A percentile compares a stretch with the other conserved stretches of the same genome.
These are phyloP conservation scores for Drosophila atripex DNA, from an alignment of 2,888 invertebrate genomes.

Conservation along the genomic window DNA sequence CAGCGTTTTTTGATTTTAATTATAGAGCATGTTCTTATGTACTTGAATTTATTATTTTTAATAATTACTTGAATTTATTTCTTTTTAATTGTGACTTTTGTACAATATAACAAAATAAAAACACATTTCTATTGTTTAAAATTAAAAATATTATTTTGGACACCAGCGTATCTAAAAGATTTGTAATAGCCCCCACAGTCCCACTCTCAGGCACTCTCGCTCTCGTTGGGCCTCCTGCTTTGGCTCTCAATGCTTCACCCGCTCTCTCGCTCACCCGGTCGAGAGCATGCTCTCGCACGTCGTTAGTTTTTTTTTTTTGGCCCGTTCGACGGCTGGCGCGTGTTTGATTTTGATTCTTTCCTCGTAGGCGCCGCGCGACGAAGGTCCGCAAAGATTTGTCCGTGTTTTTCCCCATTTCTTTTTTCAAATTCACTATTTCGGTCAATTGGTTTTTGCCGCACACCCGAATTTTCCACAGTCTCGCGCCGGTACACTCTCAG, in stretches of 20 bases:
- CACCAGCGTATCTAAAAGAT: slow-evolving; percentile 7
- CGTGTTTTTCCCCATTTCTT: slow-evolving; percentile 65
- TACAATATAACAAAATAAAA: too few species aligned
- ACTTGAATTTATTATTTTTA: not conserved
- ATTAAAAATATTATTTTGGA: not conserved
- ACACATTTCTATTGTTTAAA: too few species aligned
- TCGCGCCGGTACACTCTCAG: slow-evolving; percentile 3
- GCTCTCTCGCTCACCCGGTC: slow-evolving; percentile 16
- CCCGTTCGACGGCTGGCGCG: slow-evolving; percentile 51
- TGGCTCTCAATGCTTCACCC: slow-evolving; percentile 20
- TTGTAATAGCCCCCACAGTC: slow-evolving; percentile 23
- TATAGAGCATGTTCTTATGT: slow-evolving; percentile 5
- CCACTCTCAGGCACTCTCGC: slow-evolving; percentile 15
- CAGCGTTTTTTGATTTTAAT: slow-evolving; percentile 17
- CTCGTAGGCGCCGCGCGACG: slow-evolving; percentile 74
- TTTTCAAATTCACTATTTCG: slow-evolving; percentile 51
- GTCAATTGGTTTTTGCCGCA: slow-evolving; percentile 59
- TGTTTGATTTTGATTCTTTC: slow-evolving; percentile 76
- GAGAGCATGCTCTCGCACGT: slow-evolving; percentile 15
- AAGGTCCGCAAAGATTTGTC: slow-evolving; percentile 71
- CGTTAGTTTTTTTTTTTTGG: slow-evolving; percentile 56
- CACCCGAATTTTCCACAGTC: slow-evolving; percentile 49
- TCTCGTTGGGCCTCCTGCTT: slow-evolving; percentile 41
- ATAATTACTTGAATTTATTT: too few species aligned
- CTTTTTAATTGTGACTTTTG: too few species aligned